Conservation (phyloP, 2,888 invertebrate species). For the Drosophila paracracens region DNA sequence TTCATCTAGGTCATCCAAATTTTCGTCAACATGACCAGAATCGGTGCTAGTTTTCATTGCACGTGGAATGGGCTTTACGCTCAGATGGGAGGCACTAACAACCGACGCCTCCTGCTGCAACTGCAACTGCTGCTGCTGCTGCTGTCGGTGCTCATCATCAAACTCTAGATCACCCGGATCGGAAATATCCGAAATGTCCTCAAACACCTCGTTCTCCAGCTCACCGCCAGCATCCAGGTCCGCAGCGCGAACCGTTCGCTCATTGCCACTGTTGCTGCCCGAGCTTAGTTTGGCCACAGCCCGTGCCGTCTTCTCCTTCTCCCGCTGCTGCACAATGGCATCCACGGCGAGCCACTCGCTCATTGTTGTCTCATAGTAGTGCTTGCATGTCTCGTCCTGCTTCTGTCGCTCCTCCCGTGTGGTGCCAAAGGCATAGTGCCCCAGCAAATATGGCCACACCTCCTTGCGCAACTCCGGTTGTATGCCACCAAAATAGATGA, state of each 20-base stretch:
- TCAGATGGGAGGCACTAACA: conserved; percentile 51
- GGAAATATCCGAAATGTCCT: conserved; percentile 86
- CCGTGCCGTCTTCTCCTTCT: conserved; percentile 93
- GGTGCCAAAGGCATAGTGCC: conserved; percentile 92
- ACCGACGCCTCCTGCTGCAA: conserved; percentile 17
- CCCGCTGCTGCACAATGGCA: conserved; percentile 93
- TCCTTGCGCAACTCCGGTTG: conserved; percentile 91
- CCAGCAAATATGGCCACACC: conserved; percentile 95
- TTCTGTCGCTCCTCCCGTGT: conserved; percentile 88
- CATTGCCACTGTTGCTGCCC: conserved; percentile 88
- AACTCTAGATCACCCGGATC: conserved; percentile 85
- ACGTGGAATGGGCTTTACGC: conserved; percentile 81
- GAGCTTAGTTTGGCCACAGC: conserved; percentile 94
- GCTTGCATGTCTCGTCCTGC: conserved; percentile 89
- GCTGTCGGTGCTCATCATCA: conserved; percentile 73
- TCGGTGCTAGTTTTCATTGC: conserved; percentile 85
- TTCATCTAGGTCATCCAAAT: conserved; percentile 82
- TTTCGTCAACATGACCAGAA: conserved; percentile 84
- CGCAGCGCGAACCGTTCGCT: conserved; percentile 85
- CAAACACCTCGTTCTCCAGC: conserved; percentile 86
- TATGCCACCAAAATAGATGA: conserved; percentile 95
- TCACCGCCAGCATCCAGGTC: conserved; percentile 86
- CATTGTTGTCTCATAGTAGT: conserved; percentile 95
- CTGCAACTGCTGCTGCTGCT: background rate
- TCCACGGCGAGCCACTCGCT: conserved; percentile 98